Conservation (phyloP, 2,888 invertebrate genomes). For the Watsonalla binaria region DNA sequence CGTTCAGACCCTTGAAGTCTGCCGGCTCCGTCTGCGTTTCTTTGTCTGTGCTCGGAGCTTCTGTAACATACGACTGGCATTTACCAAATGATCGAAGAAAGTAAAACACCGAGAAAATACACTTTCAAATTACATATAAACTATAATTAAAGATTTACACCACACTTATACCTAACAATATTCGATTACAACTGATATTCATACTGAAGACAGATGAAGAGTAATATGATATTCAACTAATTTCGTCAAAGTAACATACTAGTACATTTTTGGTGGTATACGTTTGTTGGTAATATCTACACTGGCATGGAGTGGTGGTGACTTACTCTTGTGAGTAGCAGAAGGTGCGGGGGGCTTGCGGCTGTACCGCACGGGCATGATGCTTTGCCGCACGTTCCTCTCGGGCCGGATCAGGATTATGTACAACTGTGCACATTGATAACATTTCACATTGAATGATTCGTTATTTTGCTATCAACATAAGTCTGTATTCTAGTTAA, state of each 20-base stretch:
- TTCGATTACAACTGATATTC: too few species aligned
- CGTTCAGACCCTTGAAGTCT: conserved; percentile 56
- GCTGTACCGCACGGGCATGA: conserved; percentile 84
- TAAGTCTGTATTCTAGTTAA: not conserved
- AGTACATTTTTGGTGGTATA: too few species aligned
- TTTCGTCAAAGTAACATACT: too few species aligned
- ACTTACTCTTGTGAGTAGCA: conserved; percentile 51
- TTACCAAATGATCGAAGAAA: not conserved
- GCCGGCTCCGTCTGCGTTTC: conserved; percentile 62
- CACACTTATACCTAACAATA: too few species aligned
- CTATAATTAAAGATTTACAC: too few species aligned
- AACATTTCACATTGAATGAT: not conserved
- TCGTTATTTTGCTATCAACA: not conserved
- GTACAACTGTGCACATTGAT: conserved; percentile 80
- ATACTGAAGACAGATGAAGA: too few species aligned
- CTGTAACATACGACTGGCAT: conserved; percentile 31
- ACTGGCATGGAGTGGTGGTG: not conserved
- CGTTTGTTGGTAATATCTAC: not conserved
- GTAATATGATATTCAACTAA: too few species aligned
- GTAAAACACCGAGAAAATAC: not conserved
- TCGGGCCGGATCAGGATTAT: conserved; percentile 94
- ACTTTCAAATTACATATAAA: conserved; percentile 1
- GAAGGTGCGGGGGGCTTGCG: conserved; percentile 53
- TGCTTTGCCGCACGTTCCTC: conserved; percentile 91
- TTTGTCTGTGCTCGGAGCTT: conserved; percentile 49